A percentile compares a stretch with the other conserved stretches of the same genome.
Conservation (phyloP, 1,140 invertebrate genomes). For the Schlechtendalia chinensis region DNA sequence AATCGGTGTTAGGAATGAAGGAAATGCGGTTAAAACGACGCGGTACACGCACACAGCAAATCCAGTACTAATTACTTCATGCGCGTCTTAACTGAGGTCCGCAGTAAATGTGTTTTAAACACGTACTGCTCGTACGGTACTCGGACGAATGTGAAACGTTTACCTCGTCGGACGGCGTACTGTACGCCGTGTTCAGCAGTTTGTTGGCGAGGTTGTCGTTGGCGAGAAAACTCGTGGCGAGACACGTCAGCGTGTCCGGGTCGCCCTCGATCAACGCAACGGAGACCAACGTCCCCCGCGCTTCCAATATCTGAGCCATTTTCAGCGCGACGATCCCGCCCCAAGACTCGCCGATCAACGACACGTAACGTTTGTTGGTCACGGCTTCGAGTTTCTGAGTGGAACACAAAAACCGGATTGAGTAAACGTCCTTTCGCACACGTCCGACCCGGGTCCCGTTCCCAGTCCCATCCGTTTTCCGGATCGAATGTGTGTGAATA, state of each 20-base stretch:
- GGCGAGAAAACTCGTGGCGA: background rate
- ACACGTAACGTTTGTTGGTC: background rate
- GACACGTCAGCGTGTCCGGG: background rate
- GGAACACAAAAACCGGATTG: too few relatives aligned
- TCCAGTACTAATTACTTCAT: too few relatives aligned
- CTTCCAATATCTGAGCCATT: conserved; percentile 48
- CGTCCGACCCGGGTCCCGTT: too few relatives aligned
- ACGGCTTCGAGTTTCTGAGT: background rate
- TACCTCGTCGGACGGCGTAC: background rate
- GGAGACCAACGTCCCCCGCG: conserved; percentile 3
- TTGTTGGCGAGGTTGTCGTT: background rate
- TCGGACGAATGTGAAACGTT: too few relatives aligned
- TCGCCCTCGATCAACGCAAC: conserved; percentile 23
- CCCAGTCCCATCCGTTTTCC: too few relatives aligned
- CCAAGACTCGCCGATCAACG: conserved; percentile 35
- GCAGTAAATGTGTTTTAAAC: too few relatives aligned
- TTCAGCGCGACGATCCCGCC: conserved; percentile 51
- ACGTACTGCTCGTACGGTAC: too few relatives aligned
- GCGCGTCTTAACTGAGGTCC: background rate
- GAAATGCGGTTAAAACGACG: too few relatives aligned
- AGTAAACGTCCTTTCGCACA: too few relatives aligned
- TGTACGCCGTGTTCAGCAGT: background rate
- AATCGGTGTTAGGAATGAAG: too few relatives aligned
- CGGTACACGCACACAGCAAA: too few relatives aligned
- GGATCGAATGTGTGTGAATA: too few relatives aligned